These are phyloP conservation scores for Pocillopora verrucosa DNA, from an alignment of 64 coral and sea anemone species.

Conservation along the genomic window DNA sequence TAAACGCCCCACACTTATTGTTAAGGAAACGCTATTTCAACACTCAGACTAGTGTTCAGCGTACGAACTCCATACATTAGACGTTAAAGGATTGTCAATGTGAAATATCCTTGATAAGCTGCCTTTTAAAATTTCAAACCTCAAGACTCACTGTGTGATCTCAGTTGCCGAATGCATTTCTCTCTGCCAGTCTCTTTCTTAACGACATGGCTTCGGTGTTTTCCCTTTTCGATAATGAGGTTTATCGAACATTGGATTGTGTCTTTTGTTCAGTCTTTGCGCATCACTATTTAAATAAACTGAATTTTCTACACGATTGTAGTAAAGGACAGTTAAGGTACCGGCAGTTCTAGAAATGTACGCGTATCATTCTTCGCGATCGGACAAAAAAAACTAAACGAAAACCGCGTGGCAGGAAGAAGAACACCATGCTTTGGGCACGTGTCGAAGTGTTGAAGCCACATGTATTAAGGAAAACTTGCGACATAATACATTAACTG, in stretches of 20 bases:
- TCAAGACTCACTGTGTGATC: neutral
- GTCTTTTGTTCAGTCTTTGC: neutral
- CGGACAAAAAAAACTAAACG: neutral
- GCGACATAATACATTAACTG: neutral
- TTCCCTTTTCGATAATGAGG: neutral
- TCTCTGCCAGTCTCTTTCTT: too few relatives aligned
- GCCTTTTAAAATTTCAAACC: neutral
- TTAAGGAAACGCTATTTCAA: neutral
- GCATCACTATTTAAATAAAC: neutral
- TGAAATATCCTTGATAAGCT: neutral
- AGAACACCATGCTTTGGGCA: neutral
- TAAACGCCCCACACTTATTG: neutral
- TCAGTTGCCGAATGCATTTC: too few relatives aligned
- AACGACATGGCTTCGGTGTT: neutral
- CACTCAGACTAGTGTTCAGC: neutral
- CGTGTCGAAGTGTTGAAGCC: neutral
- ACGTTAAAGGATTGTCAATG: neutral
- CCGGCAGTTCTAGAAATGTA: neutral
- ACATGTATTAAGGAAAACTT: constrained; percentile 25
- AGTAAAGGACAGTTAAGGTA: neutral
- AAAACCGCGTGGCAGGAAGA: neutral
- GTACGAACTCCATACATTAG: neutral
- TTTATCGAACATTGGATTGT: neutral
- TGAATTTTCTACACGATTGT: neutral
- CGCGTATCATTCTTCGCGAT: neutral